phyloP scores from a whole-genome alignment of 23 tunicate species.

The Trididemnum clinides region DNA sequence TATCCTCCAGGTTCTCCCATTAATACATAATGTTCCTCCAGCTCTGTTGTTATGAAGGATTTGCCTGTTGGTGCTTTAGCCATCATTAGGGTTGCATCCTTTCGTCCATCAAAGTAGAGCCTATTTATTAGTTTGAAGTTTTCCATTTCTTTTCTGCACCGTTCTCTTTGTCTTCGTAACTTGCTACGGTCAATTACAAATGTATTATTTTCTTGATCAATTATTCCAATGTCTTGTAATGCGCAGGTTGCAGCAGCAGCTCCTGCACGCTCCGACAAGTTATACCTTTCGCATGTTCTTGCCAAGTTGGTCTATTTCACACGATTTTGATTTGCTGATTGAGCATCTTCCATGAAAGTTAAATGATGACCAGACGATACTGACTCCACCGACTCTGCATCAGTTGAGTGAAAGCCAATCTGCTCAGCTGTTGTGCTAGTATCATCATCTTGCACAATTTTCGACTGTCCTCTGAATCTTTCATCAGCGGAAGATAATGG shows the following conservation, averaged over 20 bases:
- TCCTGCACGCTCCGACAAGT: constrained; percentile 25
- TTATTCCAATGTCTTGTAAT: constrained; percentile 27
- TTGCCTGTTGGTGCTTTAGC: constrained; percentile 10
- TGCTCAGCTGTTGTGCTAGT: background rate
- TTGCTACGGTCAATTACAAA: constrained; percentile 23
- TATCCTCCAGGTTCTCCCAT: constrained; percentile 31
- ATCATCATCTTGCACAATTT: too few species aligned
- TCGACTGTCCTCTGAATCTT: constrained; percentile 11
- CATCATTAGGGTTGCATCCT: constrained; percentile 17
- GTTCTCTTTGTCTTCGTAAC: constrained; percentile 36
- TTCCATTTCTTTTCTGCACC: constrained; percentile 18
- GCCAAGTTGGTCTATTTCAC: constrained; percentile 27
- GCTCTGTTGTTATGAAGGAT: background rate
- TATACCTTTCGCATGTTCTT: constrained; percentile 30
- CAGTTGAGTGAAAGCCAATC: background rate
- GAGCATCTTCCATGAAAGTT: constrained; percentile 23
- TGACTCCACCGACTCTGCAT: background rate
- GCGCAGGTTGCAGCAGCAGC: constrained; percentile 38
- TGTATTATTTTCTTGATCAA: constrained; percentile 2
- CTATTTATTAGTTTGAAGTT: constrained; percentile 11
- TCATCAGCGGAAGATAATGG: background rate
- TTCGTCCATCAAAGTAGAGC: constrained; percentile 26
- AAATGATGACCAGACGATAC: constrained; percentile 8
- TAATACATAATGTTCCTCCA: constrained; percentile 32
- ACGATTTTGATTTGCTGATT: constrained; percentile 22